phyloP scores from a whole-genome alignment of 30 jellyfish, hydroid and myxozoan species.

The Catostylus mosaicus region DNA sequence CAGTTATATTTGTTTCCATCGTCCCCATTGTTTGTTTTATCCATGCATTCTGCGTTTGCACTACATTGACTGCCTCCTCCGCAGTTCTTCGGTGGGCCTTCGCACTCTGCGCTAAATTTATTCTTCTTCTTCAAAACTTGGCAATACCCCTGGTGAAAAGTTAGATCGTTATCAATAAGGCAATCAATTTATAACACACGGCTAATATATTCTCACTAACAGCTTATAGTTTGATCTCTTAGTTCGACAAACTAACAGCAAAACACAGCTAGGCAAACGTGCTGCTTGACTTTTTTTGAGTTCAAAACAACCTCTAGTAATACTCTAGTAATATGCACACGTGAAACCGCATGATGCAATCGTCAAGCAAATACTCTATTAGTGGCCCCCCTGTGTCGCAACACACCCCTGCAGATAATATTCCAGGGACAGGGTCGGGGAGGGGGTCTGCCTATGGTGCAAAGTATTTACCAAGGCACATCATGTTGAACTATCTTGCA shows the following conservation, averaged over 20 bases:
- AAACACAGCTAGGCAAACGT: background rate
- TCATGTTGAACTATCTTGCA: too few species aligned
- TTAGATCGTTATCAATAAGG: background rate
- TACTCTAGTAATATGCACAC: too few species aligned
- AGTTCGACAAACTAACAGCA: background rate
- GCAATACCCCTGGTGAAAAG: slow-evolving; percentile 19
- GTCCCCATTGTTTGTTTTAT: background rate
- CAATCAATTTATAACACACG: background rate
- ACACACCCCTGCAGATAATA: too few species aligned
- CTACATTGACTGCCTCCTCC: slow-evolving; percentile 44
- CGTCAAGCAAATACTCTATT: too few species aligned
- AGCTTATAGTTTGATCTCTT: background rate
- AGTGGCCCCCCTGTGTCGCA: too few species aligned
- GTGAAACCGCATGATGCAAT: too few species aligned
- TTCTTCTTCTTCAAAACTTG: background rate
- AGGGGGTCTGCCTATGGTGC: too few species aligned
- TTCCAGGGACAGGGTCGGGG: too few species aligned
- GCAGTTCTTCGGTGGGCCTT: slow-evolving; percentile 35
- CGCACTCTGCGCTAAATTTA: slow-evolving; percentile 2
- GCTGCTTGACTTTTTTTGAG: background rate
- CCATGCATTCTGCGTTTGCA: slow-evolving; percentile 17
- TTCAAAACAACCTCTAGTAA: too few species aligned
- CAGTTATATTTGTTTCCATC: background rate
- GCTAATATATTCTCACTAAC: too few species aligned
- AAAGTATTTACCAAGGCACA: too few species aligned